A percentile compares a stretch with the other conserved stretches of the same genome.
phyloP scores from a whole-genome alignment of 1,140 invertebrate genomes.

The Musca vetustissima region DNA sequence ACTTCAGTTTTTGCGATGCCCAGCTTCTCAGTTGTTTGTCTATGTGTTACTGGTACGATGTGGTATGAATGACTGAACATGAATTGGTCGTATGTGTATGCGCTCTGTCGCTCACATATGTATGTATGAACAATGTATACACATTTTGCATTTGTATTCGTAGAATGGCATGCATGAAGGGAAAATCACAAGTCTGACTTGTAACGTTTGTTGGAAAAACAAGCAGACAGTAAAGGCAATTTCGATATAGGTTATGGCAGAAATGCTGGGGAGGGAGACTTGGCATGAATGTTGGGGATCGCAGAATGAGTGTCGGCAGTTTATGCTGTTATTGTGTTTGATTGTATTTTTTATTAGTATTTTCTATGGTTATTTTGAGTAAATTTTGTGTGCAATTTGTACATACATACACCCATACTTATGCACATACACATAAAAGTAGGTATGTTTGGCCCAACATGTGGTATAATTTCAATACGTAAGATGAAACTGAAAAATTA shows the following conservation, averaged over 20 bases:
- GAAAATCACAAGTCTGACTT: background rate
- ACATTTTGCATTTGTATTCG: background rate
- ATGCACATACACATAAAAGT: no score
- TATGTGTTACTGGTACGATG: background rate
- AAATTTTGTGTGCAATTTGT: slow-evolving; percentile 9
- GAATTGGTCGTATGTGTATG: slow-evolving; percentile 7
- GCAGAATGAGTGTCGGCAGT: background rate
- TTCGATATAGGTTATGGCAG: no score
- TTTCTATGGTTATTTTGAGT: slow-evolving; percentile 7
- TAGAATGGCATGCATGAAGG: background rate
- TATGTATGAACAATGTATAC: background rate
- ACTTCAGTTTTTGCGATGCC: background rate
- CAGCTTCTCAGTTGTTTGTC: background rate
- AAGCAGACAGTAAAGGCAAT: no score
- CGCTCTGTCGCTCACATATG: background rate
- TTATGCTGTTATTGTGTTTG: background rate
- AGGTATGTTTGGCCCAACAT: no score
- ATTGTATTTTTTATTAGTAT: slow-evolving; percentile 1
- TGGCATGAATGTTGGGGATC: background rate
- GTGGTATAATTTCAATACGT: no score
- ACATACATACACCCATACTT: background rate
- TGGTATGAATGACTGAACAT: slow-evolving; percentile 13
- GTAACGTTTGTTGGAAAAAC: background rate
- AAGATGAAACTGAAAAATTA: no score
- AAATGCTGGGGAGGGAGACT: no score